Percentiles rank a stretch among this genome's conserved stretches.
Conservation (phyloP, 2,888 invertebrate genomes). For the Fabriciana adippe region DNA sequence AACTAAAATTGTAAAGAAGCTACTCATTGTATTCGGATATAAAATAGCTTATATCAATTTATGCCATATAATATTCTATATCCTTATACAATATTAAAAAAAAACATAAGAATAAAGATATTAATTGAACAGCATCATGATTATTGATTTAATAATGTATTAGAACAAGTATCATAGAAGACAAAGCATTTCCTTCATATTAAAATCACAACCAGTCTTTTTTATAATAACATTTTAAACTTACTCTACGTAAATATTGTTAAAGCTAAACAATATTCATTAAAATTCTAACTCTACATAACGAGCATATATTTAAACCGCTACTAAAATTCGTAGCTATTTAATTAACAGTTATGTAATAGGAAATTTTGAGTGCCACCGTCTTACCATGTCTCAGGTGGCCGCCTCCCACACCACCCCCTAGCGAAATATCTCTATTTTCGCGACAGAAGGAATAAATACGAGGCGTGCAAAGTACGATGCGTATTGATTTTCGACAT, state of each 20-base stretch:
- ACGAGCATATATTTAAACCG: slow-evolving; percentile 6
- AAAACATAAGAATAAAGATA: too few relatives aligned
- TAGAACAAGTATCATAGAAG: too few relatives aligned
- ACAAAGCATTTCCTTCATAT: background rate
- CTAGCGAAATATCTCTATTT: slow-evolving; percentile 48
- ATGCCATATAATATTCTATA: too few relatives aligned
- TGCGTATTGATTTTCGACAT: slow-evolving; percentile 30
- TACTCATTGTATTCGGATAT: too few relatives aligned
- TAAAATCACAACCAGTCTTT: background rate
- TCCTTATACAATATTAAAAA: too few relatives aligned
- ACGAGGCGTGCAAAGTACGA: slow-evolving; percentile 11
- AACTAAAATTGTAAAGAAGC: too few relatives aligned
- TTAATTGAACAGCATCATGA: too few relatives aligned
- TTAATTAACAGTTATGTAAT: slow-evolving; percentile 54
- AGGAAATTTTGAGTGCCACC: slow-evolving; percentile 65
- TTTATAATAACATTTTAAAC: background rate
- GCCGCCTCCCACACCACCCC: slow-evolving; percentile 38
- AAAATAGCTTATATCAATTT: too few relatives aligned
- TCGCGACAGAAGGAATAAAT: slow-evolving; percentile 45
- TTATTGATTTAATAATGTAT: too few relatives aligned
- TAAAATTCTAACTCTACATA: background rate
- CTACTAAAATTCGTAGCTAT: slow-evolving; percentile 48
- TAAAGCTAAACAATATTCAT: background rate
- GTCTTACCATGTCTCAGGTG: slow-evolving; percentile 66
- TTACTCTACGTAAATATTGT: background rate